Evolutionary conservation across 2,888 invertebrate species (phyloP), one percentile per base, ranked within the genome.

Genomic region (Amaurobius ferox): DNA sequence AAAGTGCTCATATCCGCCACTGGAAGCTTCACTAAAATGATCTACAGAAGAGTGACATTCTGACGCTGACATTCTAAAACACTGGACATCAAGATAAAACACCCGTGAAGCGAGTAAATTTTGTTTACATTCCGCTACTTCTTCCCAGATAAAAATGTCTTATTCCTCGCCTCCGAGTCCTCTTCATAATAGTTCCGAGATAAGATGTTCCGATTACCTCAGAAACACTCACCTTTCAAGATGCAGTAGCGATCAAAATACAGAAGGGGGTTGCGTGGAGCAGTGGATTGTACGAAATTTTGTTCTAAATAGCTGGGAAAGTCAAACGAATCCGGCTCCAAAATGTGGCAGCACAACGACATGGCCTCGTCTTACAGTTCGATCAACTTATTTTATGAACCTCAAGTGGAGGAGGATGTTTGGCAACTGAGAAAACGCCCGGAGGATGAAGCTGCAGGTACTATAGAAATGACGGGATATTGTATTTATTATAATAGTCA

Each of bases 331-430:
- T 32, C 32, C 0, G 44, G 44, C 6, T 23, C 35, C n/a, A 86
- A 68, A 61, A 85, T 85, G 77, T 85, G 72, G 77, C 72, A 66
- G 28, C 71, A 85, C 9, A 77, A 61, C 11, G 64, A 78, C 5
- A 66, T 66, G n/a, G 28, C 35, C 13, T 19, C 76, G 13, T 85
- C 85, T 0, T 85, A 29, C 16, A 72, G 29, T 67, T 85, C 85
- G 0, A 55, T 85, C 23, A 85, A 78, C 29, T 55, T 72, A 16
- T 30, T 85, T 13, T 85, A 85, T 48, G 55, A 55, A 30, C 85
- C 71, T 0, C 55, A 67, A 19, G 35, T 7, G 1, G 55, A 78
- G 19, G 85, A 85, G 2, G 85, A 85, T 40, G 78, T 85, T 0
- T 85, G 85, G 85, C 72, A 78, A 35, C 40, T 78, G 3, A 48